Conservation (phyloP, 2,797 vertebrate species). For the Gadopsis marmoratus region DNA sequence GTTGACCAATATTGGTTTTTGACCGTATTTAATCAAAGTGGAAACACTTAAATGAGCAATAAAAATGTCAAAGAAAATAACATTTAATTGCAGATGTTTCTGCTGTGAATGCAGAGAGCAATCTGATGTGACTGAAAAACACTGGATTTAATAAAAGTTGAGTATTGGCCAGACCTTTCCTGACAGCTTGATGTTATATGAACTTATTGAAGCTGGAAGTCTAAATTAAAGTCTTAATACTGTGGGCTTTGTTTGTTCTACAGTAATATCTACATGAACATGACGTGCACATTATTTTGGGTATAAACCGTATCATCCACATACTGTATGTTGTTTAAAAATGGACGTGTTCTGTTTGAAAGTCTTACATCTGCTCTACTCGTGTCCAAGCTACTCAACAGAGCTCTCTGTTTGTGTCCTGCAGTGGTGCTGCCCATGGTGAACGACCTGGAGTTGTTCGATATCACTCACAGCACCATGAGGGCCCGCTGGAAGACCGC, state of each 20-base stretch:
- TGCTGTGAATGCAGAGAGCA: not conserved
- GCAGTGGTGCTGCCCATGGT: conserved; percentile 91
- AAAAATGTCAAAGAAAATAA: not conserved
- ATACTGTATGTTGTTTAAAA: not conserved
- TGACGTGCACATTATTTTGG: not conserved
- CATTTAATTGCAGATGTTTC: not conserved
- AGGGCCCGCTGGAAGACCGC: conserved; percentile 87
- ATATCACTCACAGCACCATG: conserved; percentile 91
- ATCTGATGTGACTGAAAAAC: not conserved
- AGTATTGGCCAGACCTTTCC: not conserved
- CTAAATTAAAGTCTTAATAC: not conserved
- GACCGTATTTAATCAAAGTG: no score
- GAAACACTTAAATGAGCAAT: no score
- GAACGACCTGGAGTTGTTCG: conserved; percentile 87
- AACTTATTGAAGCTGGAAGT: not conserved
- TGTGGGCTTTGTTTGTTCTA: not conserved
- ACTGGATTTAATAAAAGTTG: not conserved
- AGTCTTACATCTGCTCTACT: not conserved
- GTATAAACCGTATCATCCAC: rapidly evolving
- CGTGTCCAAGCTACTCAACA: not conserved
- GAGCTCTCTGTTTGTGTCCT: not conserved
- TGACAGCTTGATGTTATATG: not conserved
- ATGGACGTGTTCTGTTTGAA: not conserved
- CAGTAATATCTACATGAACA: not conserved
- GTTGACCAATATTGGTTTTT: not conserved